These are phyloP conservation scores for Meles meles DNA, from an alignment of 2,113 vertebrate species.

Conservation along the genomic window DNA sequence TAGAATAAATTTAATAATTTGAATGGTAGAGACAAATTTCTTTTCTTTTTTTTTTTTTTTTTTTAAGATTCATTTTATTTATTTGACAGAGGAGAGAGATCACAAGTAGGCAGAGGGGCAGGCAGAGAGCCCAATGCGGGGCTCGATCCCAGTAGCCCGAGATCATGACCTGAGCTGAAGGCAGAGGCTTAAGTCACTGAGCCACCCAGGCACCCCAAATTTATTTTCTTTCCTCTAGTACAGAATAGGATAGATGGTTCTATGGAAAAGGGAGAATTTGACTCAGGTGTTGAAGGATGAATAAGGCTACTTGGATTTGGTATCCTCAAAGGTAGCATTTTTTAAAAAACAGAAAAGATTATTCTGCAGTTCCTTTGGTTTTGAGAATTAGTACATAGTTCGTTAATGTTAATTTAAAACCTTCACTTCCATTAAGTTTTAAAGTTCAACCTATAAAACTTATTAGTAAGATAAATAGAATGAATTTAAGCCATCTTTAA, in stretches of 20 bases:
- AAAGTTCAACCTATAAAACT: background rate
- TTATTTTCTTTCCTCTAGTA: background rate
- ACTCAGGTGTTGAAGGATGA: background rate
- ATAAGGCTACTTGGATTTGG: background rate
- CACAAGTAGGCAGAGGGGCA: too few relatives aligned
- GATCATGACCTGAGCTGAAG: too few relatives aligned
- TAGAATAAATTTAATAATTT: background rate
- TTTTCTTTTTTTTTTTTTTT: constrained; percentile 30
- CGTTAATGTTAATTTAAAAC: constrained; percentile 21
- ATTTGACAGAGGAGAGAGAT: too few relatives aligned
- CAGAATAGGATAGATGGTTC: background rate
- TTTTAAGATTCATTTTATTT: too few relatives aligned
- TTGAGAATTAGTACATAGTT: constrained; percentile 12
- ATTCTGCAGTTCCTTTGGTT: background rate
- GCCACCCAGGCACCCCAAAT: too few relatives aligned
- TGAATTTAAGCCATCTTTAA: background rate
- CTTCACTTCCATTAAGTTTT: background rate
- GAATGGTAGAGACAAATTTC: background rate
- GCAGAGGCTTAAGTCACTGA: too few relatives aligned
- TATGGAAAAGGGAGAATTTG: constrained; percentile 5
- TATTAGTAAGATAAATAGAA: background rate
- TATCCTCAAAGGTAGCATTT: background rate
- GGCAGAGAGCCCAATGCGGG: too few relatives aligned
- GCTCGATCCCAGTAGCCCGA: too few relatives aligned
- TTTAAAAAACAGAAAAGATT: background rate